A percentile compares a stretch with the other conserved stretches of the same genome.
These are phyloP conservation scores for Petrolisthes manimaculis DNA, from an alignment of 2,888 invertebrate genomes.

Conservation along the genomic window DNA sequence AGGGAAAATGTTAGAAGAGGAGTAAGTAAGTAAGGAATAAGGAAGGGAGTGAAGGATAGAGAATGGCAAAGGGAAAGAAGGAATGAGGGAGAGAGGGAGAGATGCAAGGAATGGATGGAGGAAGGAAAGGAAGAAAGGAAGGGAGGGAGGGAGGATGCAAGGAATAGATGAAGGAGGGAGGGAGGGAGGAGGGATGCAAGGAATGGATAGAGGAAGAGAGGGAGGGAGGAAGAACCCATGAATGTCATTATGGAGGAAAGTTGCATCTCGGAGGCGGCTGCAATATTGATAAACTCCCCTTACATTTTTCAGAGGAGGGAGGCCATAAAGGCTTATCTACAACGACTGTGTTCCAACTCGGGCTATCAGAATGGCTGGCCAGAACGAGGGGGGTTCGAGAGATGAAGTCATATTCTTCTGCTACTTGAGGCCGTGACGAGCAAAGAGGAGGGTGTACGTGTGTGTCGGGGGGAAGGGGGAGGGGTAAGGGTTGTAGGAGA, in stretches of 20 bases:
- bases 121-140: not conserved
- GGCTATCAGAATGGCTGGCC: constrained; percentile 48
- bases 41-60: not conserved
- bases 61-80: not conserved
- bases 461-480: not conserved
- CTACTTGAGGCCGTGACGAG: constrained; percentile 32
- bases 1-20: not conserved
- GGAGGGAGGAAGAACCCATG: constrained; percentile 42
- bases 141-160: not conserved
- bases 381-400: constrained; percentile 44
- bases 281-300: constrained; percentile 48
- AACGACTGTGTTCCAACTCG: constrained; percentile 57
- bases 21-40: not conserved
- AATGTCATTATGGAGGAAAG: constrained; percentile 48
- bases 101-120: not conserved
- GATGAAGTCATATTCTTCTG: constrained; percentile 51
- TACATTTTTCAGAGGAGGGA: constrained; percentile 24
- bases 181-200: not conserved
- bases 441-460: constrained; percentile 12
- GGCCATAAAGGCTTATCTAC: constrained; percentile 58
- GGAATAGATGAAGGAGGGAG: not conserved
- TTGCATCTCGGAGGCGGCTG: constrained; percentile 48
- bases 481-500: not conserved
- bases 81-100: not conserved
- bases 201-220: not conserved